Evolutionary conservation across 2,797 vertebrate genomes (phyloP).

Genomic region (Buceros bicornis): DNA sequence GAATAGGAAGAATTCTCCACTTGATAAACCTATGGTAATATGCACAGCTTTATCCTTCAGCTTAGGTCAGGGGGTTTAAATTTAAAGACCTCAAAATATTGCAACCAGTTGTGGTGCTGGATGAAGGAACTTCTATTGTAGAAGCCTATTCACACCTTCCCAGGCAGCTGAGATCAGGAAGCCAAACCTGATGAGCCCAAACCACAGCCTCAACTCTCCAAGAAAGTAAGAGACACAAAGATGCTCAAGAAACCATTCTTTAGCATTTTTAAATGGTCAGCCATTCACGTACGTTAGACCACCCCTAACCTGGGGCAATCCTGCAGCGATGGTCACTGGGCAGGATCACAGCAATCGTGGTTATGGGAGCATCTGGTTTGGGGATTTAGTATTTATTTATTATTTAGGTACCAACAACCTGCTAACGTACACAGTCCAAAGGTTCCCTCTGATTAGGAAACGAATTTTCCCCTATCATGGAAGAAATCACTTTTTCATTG

Average conservation of each 20-base stretch:
- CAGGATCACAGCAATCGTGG: background rate
- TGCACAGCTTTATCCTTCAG: background rate
- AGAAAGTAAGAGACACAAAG: background rate
- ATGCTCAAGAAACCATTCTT: background rate
- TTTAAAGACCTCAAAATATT: background rate
- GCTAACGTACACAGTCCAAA: background rate
- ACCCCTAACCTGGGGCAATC: background rate
- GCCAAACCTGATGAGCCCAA: background rate
- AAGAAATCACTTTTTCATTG: background rate
- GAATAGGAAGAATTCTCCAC: background rate
- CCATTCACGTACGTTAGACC: background rate
- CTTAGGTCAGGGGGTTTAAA: background rate
- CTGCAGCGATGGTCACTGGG: background rate
- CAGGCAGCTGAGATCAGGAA: background rate
- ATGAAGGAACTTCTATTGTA: background rate
- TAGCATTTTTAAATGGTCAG: background rate
- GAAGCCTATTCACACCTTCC: background rate
- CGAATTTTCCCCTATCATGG: background rate
- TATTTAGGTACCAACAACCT: background rate
- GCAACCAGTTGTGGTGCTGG: background rate
- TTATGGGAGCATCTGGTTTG: background rate
- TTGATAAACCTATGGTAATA: background rate
- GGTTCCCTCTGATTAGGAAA: background rate
- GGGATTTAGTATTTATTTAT: background rate
- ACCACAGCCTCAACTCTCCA: background rate